Evolutionary conservation across 2,888 invertebrate genomes (phyloP).

Genomic region (Leptarthrus brevirostris): DNA sequence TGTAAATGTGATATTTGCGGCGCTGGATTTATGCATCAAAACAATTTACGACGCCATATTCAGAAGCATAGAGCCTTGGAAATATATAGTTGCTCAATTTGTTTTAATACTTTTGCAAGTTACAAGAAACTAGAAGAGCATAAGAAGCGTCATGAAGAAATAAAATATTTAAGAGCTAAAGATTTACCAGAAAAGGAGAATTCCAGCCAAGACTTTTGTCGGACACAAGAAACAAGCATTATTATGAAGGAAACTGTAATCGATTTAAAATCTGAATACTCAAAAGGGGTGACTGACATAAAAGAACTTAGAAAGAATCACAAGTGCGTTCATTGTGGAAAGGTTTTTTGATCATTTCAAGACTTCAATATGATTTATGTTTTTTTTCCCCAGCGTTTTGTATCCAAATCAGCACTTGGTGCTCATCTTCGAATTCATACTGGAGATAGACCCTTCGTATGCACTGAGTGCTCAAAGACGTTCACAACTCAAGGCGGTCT

Average conservation of each 20-base stretch:
- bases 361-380: too few species aligned
- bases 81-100: slow-evolving; percentile 5
- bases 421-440: slow-evolving; percentile 52
- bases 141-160: not conserved
- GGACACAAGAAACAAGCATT: not conserved
- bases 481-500: slow-evolving; percentile 55
- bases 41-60: slow-evolving; percentile 51
- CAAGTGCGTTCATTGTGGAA: slow-evolving; percentile 38
- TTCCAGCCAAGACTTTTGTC: not conserved
- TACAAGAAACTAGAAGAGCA: slow-evolving; percentile 11
- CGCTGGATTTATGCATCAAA: slow-evolving; percentile 53
- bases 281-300: not conserved
- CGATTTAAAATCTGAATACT: too few species aligned
- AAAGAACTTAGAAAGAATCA: slow-evolving; percentile 14
- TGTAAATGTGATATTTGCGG: slow-evolving; percentile 53
- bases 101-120: slow-evolving; percentile 18
- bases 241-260: not conserved
- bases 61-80: slow-evolving; percentile 13
- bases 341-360: slow-evolving; percentile 1
- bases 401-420: slow-evolving; percentile 51
- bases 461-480: slow-evolving; percentile 49
- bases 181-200: not conserved
- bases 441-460: slow-evolving; percentile 53
- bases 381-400: slow-evolving; percentile 36
- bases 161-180: not conserved